phyloP scores from a whole-genome alignment of 1,140 invertebrate species.

The Trachymyrmex cornetzi region DNA sequence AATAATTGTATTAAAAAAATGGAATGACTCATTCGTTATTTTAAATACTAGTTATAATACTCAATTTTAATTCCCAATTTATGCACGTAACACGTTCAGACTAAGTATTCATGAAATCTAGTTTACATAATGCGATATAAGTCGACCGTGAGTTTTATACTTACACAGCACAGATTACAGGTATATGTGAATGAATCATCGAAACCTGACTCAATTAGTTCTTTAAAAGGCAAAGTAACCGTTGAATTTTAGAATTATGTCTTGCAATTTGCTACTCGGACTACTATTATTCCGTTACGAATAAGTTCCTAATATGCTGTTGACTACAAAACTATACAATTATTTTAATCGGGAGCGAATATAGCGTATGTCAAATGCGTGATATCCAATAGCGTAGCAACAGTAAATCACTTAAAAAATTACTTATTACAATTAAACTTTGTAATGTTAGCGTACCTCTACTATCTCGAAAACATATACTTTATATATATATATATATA shows the following conservation, averaged over 20 bases:
- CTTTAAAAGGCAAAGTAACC: constrained; percentile 42
- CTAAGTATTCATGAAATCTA: constrained; percentile 30
- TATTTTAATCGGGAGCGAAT: constrained; percentile 7
- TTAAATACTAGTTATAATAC: not conserved
- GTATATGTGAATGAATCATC: constrained; percentile 70
- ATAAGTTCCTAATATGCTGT: constrained; percentile 19
- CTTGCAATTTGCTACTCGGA: not conserved
- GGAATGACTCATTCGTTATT: not conserved
- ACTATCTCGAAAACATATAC: not conserved
- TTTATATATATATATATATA: not conserved
- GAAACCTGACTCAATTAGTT: constrained; percentile 64
- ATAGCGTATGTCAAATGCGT: not conserved
- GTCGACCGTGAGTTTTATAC: constrained; percentile 23
- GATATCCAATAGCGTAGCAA: not conserved
- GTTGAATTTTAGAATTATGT: not conserved
- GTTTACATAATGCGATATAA: constrained; percentile 52
- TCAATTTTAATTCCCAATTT: not conserved
- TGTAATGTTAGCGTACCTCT: not conserved
- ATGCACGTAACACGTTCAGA: not conserved
- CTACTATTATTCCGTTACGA: not conserved
- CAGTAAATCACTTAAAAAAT: not conserved
- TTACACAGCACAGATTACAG: constrained; percentile 8
- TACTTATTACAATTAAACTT: not conserved
- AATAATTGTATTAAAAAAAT: constrained; percentile 7
- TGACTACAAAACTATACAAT: constrained; percentile 16